Base-by-base conservation (phyloP, 2,797 vertebrate species). In the Protonibea diacanthus region DNA sequence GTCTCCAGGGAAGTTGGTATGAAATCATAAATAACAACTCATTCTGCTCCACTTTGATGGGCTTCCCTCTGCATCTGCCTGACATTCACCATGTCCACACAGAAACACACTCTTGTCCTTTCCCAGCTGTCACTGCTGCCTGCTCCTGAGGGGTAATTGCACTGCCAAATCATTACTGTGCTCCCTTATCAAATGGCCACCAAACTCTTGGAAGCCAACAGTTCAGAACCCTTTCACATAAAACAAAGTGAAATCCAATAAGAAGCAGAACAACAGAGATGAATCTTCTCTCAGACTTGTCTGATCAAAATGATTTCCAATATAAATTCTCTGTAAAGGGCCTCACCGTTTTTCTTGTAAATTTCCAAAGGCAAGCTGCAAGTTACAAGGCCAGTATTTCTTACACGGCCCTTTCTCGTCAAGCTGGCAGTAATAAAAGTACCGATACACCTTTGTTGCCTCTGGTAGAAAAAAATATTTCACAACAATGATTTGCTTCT, bases 171-270 rank as follows among this genome's bases (percentile, higher is more conserved):
- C 81, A 82, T 83, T 75, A 86, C 78, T 53, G 33, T 75, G 51
- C 49, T 78, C 68, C 78, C 70, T 80, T 80, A 72, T 89, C 63
- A 89, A 84, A 86, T 49, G 74, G 78, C 80, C 67, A 71, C 74
- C 74, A 61, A 77, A 83, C 78, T 77, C 72, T 53, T 21, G 44
- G 56, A 83, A 87, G 81, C 65, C 71, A 86, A 66, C 45, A 48
- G 80, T 89, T 87, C 82, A 80, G 78, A 85, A 75, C 69, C 71
- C 65, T 82, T 78, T 83, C 63, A 83, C 83, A 85, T 80, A 79
- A 92, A 89, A 89, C 77, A 67, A 85, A 91, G 76, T 71, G 65
- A 85, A 90, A 84, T 88, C 76, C 78, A 89, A 90, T 84, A 88
- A 82, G 76, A 78, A 53, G 45, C 56, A 74, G 25, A 75, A 70